Percentiles rank a stretch among this genome's conserved stretches.
Conservation (phyloP, 2,797 vertebrate species). For the Cuculus canorus region DNA sequence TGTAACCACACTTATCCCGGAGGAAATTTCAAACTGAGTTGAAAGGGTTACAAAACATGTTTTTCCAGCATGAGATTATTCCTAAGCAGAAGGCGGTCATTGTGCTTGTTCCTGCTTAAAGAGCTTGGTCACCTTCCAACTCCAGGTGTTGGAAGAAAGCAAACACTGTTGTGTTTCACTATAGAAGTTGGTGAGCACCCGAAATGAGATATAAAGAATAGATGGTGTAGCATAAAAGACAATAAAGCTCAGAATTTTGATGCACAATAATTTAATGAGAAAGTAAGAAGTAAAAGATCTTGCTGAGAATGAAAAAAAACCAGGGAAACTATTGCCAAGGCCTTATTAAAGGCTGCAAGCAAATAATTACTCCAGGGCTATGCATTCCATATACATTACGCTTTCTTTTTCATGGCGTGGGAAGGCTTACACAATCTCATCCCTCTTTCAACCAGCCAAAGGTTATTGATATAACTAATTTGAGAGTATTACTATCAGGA, state of each 20-base stretch:
- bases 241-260: not conserved
- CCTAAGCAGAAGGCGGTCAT: not conserved
- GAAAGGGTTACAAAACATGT: not conserved
- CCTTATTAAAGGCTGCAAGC: not conserved
- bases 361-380: not conserved
- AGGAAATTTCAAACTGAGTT: not conserved
- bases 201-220: not conserved
- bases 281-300: not conserved
- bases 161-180: not conserved
- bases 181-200: not conserved
- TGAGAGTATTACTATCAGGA: rapidly evolving
- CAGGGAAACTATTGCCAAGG: too few relatives aligned
- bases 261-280: conserved; percentile 4
- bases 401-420: not conserved
- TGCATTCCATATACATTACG: not conserved
- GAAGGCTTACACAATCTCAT: not conserved
- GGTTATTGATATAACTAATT: not conserved
- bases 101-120: not conserved
- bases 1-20: not conserved
- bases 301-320: not conserved
- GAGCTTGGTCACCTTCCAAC: not conserved
- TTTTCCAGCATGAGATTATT: not conserved
- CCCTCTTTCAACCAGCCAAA: not conserved
- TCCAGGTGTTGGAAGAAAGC: not conserved
- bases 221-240: not conserved